phyloP scores from a whole-genome alignment of 2,888 invertebrate species.

The Cerceris rybyensis region DNA sequence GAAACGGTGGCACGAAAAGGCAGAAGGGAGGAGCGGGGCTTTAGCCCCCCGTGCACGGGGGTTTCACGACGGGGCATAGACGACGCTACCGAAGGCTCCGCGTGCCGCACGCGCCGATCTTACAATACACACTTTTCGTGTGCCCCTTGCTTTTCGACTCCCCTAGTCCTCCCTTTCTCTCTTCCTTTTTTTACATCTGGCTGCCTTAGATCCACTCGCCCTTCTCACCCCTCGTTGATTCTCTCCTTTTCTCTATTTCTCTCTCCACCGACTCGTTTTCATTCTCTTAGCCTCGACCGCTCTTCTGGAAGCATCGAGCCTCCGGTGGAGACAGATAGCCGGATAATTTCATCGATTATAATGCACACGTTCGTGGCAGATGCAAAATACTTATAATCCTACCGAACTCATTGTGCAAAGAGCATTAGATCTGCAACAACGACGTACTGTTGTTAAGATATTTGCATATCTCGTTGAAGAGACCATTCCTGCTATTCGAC shows the following conservation, averaged over 20 bases:
- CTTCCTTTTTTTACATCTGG: conserved; percentile 73
- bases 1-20: conserved; percentile 67
- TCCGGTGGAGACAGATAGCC: conserved; percentile 55
- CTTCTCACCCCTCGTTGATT: conserved; percentile 40
- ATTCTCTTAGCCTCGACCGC: conserved; percentile 46
- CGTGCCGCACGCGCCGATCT: conserved; percentile 81
- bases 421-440: conserved; percentile 36
- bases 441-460: no score
- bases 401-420: conserved; percentile 62
- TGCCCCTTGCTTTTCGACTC: conserved; percentile 72
- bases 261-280: conserved; percentile 52
- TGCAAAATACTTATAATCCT: conserved; percentile 48
- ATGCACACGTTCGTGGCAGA: conserved; percentile 40
- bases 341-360: conserved; percentile 44
- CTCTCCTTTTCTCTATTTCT: conserved; percentile 42
- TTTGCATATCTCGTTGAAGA: no score
- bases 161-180: conserved; percentile 38
- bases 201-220: conserved; percentile 71
- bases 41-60: conserved; percentile 55
- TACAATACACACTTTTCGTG: conserved; percentile 80
- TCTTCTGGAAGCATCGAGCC: conserved; percentile 39
- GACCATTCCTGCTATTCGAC: no score
- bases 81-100: conserved; percentile 73
- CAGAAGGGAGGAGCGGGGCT: conserved; percentile 57
- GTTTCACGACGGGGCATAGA: conserved; percentile 62